Base-by-base conservation (phyloP, 2,797 vertebrate genomes). In the Moxostoma hubbsi region DNA sequence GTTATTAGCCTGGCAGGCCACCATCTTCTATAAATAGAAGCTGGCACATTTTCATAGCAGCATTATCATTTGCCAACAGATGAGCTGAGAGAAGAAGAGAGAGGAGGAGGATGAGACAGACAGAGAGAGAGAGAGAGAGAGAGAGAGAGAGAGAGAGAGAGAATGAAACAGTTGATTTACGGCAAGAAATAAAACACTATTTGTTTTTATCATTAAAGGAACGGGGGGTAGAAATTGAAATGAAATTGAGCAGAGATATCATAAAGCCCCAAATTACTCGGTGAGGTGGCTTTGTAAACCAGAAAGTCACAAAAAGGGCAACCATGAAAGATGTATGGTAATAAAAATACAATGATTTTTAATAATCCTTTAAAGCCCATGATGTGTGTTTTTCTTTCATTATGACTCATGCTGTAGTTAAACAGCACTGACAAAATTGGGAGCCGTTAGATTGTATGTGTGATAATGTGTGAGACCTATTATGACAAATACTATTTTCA, bases 121-220 rank as follows among this genome's bases (percentile, higher is more conserved):
- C 3, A 36, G 36, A 36, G 36, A 36, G 36, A 36, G 36, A 36
- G 36, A 36, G 73, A 74, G 64, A 77, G 55, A 85, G 80, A 75
- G 50, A 66, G 78, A 69, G 16, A 51, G 47, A 53, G 50, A 61
- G 6, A 59, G 54, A 64, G 81, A 79, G 79, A 77, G 77, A 85
- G 77, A 86, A 84, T 69, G 81, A 89, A 90, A 88, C 83, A 79
- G 86, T 80, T 80, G 77, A 88, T 90, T 89, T 86, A 86, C 81
- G 66, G 85, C 54, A 24, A 53, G 85, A 85, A 88, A 89, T 89
- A 85, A 88, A 90, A 86, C 75, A 85, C 83, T 86, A 88, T 92
- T 92, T 89, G 87, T 89, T 90, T 91, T 89, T 85, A 90, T 89
- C 90, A 90, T 89, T 89, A 88, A 91, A 90, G 63, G 85, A 87